Conservation (phyloP, 2,888 invertebrate genomes). For the Timema podura region DNA sequence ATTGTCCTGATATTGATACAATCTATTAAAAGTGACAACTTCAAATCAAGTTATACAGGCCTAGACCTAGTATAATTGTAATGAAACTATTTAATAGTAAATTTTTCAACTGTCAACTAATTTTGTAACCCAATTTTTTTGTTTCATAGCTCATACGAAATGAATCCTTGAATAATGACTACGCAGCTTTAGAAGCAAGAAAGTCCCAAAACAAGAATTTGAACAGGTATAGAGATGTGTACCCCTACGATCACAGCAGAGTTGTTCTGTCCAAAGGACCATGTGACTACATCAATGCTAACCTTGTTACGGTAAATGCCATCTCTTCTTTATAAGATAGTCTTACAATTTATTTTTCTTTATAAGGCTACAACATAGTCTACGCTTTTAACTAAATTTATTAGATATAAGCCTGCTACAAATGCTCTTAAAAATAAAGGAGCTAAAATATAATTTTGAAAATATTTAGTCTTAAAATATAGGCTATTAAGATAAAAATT, state of each 20-base stretch:
- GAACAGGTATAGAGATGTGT: conserved; percentile 93
- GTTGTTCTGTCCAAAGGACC: conserved; percentile 69
- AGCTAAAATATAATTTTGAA: too few species aligned
- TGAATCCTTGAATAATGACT: conserved; percentile 57
- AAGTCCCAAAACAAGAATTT: conserved; percentile 73
- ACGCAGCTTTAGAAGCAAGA: conserved; percentile 60
- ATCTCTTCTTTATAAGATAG: too few species aligned
- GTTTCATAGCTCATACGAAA: conserved; percentile 63
- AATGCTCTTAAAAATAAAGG: too few species aligned
- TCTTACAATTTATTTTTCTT: too few species aligned
- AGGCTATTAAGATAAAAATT: too few species aligned
- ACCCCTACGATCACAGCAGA: conserved; percentile 91
- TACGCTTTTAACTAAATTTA: too few species aligned
- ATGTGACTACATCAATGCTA: conserved; percentile 93
- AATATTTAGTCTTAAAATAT: too few species aligned
- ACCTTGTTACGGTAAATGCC: conserved; percentile 67
- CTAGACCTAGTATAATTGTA: background rate
- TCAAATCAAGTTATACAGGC: background rate
- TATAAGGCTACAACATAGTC: too few species aligned
- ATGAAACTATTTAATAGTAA: background rate
- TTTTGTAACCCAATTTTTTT: background rate
- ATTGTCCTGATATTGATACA: too few species aligned
- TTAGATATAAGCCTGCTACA: too few species aligned
- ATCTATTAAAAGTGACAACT: too few species aligned
- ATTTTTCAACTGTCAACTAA: background rate